These are phyloP conservation scores for Meteorus cinctellus DNA, from an alignment of 2,888 invertebrate genomes.

Conservation along the genomic window DNA sequence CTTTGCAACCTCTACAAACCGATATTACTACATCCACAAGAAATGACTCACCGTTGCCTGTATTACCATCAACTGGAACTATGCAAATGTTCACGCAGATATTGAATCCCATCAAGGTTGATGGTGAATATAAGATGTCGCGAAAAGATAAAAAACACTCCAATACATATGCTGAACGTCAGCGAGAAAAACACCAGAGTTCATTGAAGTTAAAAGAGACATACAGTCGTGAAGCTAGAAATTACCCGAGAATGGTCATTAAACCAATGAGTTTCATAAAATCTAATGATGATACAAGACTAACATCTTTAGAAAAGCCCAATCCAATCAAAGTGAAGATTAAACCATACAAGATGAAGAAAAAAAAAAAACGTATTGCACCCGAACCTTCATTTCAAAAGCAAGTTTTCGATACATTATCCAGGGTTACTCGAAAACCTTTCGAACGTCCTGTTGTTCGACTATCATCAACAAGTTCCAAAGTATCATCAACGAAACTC, in stretches of 20 bases:
- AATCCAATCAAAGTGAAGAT: conserved; percentile 28
- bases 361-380: conserved; percentile 26
- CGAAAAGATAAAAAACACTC: conserved; percentile 70
- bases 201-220: conserved; percentile 13
- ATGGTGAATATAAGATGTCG: conserved; percentile 64
- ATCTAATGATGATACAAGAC: neutral
- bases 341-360: conserved; percentile 27
- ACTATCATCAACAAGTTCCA: neutral
- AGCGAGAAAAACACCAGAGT: conserved; percentile 58
- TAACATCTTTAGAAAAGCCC: neutral
- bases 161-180: conserved; percentile 68
- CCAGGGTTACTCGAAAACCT: conserved; percentile 19
- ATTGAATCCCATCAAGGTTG: conserved; percentile 55
- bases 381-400: conserved; percentile 41
- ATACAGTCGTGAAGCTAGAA: conserved; percentile 13
- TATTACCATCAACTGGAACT: neutral
- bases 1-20: neutral
- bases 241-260: conserved; percentile 44
- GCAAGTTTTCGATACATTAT: conserved; percentile 28
- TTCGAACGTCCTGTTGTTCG: neutral
- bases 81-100: conserved; percentile 63
- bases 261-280: conserved; percentile 43
- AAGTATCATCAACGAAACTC: neutral
- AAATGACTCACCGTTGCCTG: neutral
- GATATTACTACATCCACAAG: neutral